Evolutionary conservation across 2,888 invertebrate genomes (phyloP).

Genomic region (Strigamia crassipes): DNA sequence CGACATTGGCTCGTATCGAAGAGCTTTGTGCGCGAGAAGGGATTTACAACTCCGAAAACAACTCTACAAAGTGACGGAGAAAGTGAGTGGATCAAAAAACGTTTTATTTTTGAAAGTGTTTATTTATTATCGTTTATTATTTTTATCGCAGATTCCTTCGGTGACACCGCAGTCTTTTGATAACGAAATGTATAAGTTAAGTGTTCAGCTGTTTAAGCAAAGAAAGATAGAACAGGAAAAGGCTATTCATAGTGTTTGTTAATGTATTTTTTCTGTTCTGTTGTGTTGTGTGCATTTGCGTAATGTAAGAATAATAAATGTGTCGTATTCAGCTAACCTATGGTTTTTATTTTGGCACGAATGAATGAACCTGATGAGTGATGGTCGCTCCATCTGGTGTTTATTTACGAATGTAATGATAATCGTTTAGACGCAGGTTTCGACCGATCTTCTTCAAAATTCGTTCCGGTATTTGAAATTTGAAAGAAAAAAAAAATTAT

Average conservation of each 20-base stretch:
- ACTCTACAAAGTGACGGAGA: slow-evolving; percentile 70
- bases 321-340: no score
- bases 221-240: slow-evolving; percentile 33
- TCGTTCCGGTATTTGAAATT: no score
- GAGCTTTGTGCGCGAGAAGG: slow-evolving; percentile 77
- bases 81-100: slow-evolving; percentile 52
- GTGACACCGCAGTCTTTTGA: slow-evolving; percentile 36
- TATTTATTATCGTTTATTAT: background rate
- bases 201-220: slow-evolving; percentile 48
- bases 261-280: background rate
- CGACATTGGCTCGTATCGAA: slow-evolving; percentile 73
- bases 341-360: no score
- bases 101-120: background rate
- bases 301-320: no score
- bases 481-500: no score
- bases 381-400: no score
- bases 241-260: background rate
- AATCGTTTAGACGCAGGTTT: no score
- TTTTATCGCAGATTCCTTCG: background rate
- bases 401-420: no score
- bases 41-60: slow-evolving; percentile 71
- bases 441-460: no score
- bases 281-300: background rate
- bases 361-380: no score
- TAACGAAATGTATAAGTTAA: slow-evolving; percentile 47